These are phyloP conservation scores for Erebia palarica DNA, from an alignment of 2,888 invertebrate species.

Conservation along the genomic window DNA sequence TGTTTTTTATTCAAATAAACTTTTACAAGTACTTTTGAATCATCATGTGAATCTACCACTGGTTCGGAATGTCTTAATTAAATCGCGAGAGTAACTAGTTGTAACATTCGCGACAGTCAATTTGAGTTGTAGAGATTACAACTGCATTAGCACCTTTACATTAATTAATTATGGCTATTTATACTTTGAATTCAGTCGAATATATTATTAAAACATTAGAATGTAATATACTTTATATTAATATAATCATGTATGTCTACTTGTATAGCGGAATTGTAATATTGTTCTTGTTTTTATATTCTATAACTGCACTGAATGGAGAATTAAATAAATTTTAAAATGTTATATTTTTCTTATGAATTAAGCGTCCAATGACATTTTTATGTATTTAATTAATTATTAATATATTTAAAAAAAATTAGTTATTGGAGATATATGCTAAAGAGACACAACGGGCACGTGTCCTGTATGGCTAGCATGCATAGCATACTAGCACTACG, in stretches of 20 bases:
- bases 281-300: constrained; percentile 6
- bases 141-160: no score
- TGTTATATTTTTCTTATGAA: neutral
- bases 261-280: neutral
- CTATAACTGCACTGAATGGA: neutral
- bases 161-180: neutral
- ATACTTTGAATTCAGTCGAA: neutral
- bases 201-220: neutral
- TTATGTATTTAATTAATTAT: neutral
- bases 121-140: no score
- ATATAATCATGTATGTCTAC: neutral
- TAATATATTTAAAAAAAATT: no score
- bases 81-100: no score
- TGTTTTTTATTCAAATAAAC: no score
- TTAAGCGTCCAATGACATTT: constrained; percentile 4
- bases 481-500: no score
- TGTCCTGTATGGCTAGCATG: no score
- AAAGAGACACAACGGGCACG: neutral
- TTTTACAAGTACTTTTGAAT: no score
- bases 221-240: neutral
- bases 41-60: no score
- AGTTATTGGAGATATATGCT: neutral
- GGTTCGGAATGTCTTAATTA: no score
- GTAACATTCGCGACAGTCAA: no score
- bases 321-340: neutral